Conservation (phyloP, 2,888 invertebrate species). For the Busseola fusca region DNA sequence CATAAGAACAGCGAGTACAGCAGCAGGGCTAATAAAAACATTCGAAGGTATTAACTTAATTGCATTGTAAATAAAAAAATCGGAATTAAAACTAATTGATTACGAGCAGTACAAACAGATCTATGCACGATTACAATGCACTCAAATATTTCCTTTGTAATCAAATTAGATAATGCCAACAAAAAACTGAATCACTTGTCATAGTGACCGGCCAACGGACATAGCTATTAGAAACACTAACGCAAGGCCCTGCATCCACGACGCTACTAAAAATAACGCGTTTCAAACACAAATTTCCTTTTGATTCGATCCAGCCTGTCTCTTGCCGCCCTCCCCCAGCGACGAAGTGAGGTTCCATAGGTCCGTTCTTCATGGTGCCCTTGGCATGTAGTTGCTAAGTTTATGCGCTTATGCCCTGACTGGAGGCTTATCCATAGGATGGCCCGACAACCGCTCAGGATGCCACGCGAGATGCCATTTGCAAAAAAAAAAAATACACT, state of each 20-base stretch:
- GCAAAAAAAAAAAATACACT: neutral
- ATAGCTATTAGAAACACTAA: constrained; percentile 20
- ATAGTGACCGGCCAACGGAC: constrained; percentile 17
- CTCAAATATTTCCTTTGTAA: constrained; percentile 36
- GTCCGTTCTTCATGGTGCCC: no score
- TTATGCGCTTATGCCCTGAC: neutral
- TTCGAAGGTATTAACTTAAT: neutral
- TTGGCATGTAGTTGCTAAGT: no score
- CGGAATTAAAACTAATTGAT: constrained; percentile 43
- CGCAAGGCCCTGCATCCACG: neutral
- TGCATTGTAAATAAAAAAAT: constrained; percentile 16
- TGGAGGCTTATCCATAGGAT: no score
- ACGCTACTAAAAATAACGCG: neutral
- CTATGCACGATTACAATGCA: constrained; percentile 35
- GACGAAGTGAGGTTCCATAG: no score
- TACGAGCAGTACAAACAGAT: constrained; percentile 8
- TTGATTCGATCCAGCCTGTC: neutral
- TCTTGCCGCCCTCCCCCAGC: neutral
- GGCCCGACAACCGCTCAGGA: no score
- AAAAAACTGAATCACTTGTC: constrained; percentile 39
- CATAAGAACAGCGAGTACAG: neutral
- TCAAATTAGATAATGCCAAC: constrained; percentile 37
- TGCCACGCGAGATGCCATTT: no score
- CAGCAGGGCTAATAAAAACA: neutral
- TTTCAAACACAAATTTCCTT: neutral